phyloP scores from a whole-genome alignment of 2,888 invertebrate genomes.

The Nematopogon swammerdamellus region DNA sequence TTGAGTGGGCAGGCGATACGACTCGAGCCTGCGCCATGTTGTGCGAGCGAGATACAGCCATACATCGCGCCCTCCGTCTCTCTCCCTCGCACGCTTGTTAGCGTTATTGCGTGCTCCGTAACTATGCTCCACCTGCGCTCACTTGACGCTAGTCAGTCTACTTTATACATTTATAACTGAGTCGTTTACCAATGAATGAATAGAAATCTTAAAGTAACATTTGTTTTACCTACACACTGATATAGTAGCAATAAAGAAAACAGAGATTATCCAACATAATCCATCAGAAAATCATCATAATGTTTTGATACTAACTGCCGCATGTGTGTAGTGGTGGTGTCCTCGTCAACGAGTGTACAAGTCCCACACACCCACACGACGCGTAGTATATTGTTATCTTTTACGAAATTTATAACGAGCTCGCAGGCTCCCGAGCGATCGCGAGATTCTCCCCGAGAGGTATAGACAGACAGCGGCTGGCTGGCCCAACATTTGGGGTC shows the following conservation, averaged over 20 bases:
- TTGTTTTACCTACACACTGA: too few species aligned
- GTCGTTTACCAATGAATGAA: neutral
- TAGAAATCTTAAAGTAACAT: conserved; percentile 1
- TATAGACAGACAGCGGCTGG: too few species aligned
- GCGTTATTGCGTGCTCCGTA: conserved; percentile 18
- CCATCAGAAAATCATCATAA: too few species aligned
- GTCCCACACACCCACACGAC: conserved; percentile 46
- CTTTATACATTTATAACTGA: too few species aligned
- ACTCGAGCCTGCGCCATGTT: conserved; percentile 62
- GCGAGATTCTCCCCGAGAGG: neutral
- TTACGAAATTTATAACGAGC: conserved; percentile 53
- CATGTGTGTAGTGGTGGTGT: too few species aligned
- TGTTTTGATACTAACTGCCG: too few species aligned
- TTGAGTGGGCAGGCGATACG: conserved; percentile 62
- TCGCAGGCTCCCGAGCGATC: conserved; percentile 8
- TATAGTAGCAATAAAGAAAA: too few species aligned
- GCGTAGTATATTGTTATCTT: conserved; percentile 44
- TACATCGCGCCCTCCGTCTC: conserved; percentile 23
- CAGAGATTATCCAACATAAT: too few species aligned
- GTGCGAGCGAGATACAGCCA: conserved; percentile 27
- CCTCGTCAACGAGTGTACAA: conserved; percentile 32
- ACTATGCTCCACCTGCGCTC: neutral
- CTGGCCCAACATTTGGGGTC: too few species aligned
- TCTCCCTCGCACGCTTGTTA: conserved; percentile 51
- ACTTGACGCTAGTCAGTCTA: too few species aligned